Evolutionary conservation across 2,888 invertebrate species (phyloP).

Genomic region (Leptura quadrifasciata): DNA sequence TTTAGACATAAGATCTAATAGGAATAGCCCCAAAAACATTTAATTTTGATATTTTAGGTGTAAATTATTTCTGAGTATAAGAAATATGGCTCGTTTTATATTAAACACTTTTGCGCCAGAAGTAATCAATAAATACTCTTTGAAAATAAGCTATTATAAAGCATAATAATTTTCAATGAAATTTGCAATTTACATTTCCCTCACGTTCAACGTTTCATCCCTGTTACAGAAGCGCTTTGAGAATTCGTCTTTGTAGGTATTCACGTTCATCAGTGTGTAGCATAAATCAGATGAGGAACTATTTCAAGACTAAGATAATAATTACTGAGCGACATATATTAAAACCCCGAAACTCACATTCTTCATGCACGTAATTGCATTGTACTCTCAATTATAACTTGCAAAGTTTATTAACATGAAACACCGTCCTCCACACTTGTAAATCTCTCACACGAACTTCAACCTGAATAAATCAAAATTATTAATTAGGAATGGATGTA

Average conservation of each 20-base stretch:
- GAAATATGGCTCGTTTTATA: too few species aligned
- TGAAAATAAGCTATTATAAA: too few species aligned
- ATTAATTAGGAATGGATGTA: slow-evolving; percentile 35
- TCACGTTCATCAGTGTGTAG: neutral
- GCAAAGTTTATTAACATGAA: slow-evolving; percentile 6
- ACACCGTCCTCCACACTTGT: neutral
- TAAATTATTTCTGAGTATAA: too few species aligned
- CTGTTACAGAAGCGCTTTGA: neutral
- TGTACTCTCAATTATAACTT: slow-evolving; percentile 7
- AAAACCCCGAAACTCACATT: neutral
- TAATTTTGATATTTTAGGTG: too few species aligned
- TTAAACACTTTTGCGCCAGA: too few species aligned
- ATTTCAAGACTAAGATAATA: neutral
- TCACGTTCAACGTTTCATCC: neutral
- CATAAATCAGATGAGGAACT: neutral
- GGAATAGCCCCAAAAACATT: too few species aligned
- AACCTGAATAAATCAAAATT: slow-evolving; percentile 24
- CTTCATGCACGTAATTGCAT: neutral
- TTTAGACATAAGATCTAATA: too few species aligned
- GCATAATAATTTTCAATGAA: neutral
- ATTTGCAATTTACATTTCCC: neutral
- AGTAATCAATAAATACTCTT: too few species aligned
- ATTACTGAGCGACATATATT: slow-evolving; percentile 1
- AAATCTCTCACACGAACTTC: slow-evolving; percentile 16
- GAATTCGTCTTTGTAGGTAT: neutral